Conservation (phyloP, 2,888 invertebrate species). For the Lagria hirta region DNA sequence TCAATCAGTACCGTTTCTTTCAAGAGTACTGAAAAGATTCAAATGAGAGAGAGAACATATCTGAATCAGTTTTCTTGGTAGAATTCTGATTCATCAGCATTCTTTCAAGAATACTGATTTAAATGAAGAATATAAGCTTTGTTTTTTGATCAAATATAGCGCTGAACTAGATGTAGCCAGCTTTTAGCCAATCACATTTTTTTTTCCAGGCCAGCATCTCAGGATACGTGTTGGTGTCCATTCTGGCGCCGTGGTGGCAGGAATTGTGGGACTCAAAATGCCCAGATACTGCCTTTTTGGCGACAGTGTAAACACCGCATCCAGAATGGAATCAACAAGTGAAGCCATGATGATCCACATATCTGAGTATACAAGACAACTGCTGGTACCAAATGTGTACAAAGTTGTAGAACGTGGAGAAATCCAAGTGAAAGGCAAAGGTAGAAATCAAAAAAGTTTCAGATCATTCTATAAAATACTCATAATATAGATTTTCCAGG, state of each 20-base stretch:
- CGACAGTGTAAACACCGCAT: constrained; percentile 89
- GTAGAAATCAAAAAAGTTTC: too few species aligned
- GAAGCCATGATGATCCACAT: constrained; percentile 94
- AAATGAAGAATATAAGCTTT: too few species aligned
- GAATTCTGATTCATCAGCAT: too few species aligned
- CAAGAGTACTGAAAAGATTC: too few species aligned
- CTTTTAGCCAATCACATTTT: constrained; percentile 6
- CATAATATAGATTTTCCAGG: too few species aligned
- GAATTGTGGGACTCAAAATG: constrained; percentile 93
- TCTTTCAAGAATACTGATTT: too few species aligned
- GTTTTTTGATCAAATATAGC: too few species aligned
- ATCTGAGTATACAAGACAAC: constrained; percentile 81
- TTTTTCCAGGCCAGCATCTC: constrained; percentile 69
- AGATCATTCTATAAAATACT: too few species aligned
- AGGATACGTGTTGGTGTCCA: constrained; percentile 86
- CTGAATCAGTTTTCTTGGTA: too few species aligned
- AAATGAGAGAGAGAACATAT: too few species aligned
- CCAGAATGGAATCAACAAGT: constrained; percentile 90
- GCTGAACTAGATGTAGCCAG: too few species aligned
- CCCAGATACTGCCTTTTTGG: constrained; percentile 86
- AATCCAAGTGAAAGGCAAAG: constrained; percentile 89
- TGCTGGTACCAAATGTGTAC: constrained; percentile 74
- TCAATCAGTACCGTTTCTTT: too few species aligned
- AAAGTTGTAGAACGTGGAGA: constrained; percentile 77
- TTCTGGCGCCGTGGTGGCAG: constrained; percentile 89